Evolutionary conservation across 2,113 vertebrate genomes (phyloP), one percentile per base, ranked within the genome.

Genomic region (Rhinoptilus africanus): DNA sequence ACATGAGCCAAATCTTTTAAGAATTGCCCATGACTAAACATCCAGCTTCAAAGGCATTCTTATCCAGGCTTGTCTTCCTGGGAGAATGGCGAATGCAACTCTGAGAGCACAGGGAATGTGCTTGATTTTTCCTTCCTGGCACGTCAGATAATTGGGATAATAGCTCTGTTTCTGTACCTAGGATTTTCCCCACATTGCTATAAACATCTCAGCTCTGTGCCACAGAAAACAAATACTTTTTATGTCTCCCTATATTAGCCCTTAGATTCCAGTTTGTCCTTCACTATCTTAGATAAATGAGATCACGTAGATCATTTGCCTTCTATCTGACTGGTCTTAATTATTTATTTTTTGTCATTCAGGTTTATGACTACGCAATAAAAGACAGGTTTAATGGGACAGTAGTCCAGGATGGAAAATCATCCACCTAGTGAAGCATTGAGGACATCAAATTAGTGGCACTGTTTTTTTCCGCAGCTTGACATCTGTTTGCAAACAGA

Each of bases 321-420:
- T 97, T 96, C 35, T 74, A 93, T 94, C 89, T 96, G 75, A 82
- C 83, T 95, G 93, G 72, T 73, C 89, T 96, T 97, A 95, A 96
- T 94, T 97, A 96, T 93, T 95, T 97, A 84, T 97, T 97, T 98
- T 94, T 78, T 97, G 85, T 77, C 85, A 85, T 97, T 97, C 88
- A 48, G 75, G 63, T 97, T 97, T 95, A 97, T 97, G 66, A n/a
- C 47, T 83, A 23, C 51, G 77, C n/a, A 89, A 69, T 96, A 96
- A 97, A 98, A 96, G 62, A 85, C 59, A 85, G 63, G 64, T 86
- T 97, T 97, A 96, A 96, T 95, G 88, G 85, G 28, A 93, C 78
- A 89, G 39, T 92, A 86, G 86, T 95, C 88, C 94, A 94, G 63
- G 14, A 93, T 94, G 76, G 75, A 60, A 97, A 97, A 95, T 96